phyloP scores from a whole-genome alignment of 2,888 invertebrate genomes.

The Lysandra coridon region DNA sequence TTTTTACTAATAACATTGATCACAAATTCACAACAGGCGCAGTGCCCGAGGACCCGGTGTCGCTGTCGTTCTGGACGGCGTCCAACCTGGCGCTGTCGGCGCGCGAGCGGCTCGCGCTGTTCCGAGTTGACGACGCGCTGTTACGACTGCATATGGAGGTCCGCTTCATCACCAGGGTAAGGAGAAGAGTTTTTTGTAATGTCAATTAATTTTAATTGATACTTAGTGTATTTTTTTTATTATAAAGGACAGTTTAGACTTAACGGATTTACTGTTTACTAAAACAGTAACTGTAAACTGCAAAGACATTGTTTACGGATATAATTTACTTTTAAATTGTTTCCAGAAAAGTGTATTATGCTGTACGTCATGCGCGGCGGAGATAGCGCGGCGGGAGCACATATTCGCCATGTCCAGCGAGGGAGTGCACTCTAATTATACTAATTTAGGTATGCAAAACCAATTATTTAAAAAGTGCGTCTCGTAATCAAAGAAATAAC shows the following conservation, averaged over 20 bases:
- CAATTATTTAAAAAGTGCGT: no score
- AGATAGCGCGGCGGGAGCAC: conserved; percentile 59
- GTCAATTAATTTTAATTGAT: no score
- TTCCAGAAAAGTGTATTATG: conserved; percentile 57
- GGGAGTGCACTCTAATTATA: conserved; percentile 69
- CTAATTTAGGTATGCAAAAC: conserved; percentile 50
- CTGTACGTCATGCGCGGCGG: conserved; percentile 56
- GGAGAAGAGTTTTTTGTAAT: no score
- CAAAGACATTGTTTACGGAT: no score
- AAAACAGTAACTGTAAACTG: no score
- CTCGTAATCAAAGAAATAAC: no score
- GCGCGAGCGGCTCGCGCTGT: conserved; percentile 63
- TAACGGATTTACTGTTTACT: no score
- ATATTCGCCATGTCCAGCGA: conserved; percentile 71
- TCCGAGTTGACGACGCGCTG: conserved; percentile 64
- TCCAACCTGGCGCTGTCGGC: conserved; percentile 64
- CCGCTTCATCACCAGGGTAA: conserved; percentile 53
- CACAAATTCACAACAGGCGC: conserved; percentile 32
- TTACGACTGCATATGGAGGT: conserved; percentile 67
- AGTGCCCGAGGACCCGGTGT: conserved; percentile 64
- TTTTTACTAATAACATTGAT: no score
- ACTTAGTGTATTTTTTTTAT: no score
- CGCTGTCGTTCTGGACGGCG: conserved; percentile 75
- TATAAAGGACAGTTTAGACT: no score
- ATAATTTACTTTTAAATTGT: not conserved